A percentile compares a stretch with the other conserved stretches of the same genome.
These are phyloP conservation scores for Esperia sulphurella DNA, from an alignment of 2,888 invertebrate species.

Conservation along the genomic window DNA sequence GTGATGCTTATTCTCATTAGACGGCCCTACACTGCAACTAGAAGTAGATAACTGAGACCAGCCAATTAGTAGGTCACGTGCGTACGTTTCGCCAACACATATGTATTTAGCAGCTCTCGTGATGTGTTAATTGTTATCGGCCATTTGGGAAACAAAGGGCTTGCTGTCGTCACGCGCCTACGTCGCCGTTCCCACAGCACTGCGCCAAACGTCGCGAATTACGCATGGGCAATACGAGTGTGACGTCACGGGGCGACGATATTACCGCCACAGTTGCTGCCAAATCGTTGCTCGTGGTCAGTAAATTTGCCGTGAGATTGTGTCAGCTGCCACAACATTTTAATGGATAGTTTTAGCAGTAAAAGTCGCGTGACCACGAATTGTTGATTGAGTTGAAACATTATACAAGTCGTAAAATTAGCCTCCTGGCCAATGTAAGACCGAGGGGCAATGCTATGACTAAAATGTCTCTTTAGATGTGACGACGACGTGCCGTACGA, in stretches of 20 bases:
- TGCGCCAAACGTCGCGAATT: constrained; percentile 1
- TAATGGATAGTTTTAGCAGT: no score
- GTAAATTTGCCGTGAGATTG: not conserved
- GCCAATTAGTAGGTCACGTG: no score
- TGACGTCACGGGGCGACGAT: not conserved
- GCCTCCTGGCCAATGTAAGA: no score
- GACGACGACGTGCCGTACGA: no score
- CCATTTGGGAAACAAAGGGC: not conserved
- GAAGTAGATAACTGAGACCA: no score
- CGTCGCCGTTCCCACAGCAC: not conserved
- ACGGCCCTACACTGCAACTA: no score
- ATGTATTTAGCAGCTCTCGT: constrained; percentile 2
- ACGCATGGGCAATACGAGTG: not conserved
- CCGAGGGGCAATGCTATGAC: no score
- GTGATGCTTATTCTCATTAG: no score
- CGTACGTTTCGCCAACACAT: not conserved
- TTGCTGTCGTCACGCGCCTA: constrained; percentile 4
- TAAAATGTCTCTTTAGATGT: no score
- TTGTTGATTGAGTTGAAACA: no score
- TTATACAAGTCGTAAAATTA: no score
- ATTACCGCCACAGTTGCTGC: not conserved
- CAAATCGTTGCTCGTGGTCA: constrained; percentile 7
- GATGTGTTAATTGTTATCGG: constrained; percentile 1
- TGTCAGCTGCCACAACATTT: not conserved
- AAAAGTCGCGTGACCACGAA: no score